Evolutionary conservation across 92 coral and sea anemone genomes (phyloP), one percentile per base, ranked within the genome.

Genomic region (Epizoanthus fatuus): DNA sequence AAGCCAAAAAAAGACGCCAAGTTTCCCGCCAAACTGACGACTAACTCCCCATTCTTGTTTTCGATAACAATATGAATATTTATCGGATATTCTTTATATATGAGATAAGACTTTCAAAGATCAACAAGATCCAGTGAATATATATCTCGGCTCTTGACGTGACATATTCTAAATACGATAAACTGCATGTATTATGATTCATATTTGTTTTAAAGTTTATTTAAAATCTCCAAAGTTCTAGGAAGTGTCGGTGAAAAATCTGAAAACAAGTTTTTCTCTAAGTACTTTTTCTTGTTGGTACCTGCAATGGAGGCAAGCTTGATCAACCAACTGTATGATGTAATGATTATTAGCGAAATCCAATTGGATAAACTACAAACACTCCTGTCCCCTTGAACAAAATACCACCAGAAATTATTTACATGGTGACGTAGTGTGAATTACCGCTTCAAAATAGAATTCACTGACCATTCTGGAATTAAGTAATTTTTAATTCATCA

Each of bases 401-500:
- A 77, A 64, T 9, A 59, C 82, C 82, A 77, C 82, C 82, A 77
- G 82, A 77, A 44, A 77, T 77, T 60, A 57, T 77, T 77, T 77
- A 60, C 25, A 17, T 11, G 82, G 82, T 77, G 82, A 77, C 82
- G 82, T 77, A 77, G 63, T 40, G 65, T 5, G 40, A 44, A 77
- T 62, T 77, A 77, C 82, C 63, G 70, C 69, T 62, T 77, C 82
- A 77, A 77, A 77, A 77, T 77, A 77, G 82, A 69, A 62, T 77
- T 77, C 58, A 59, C 82, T 77, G 82, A 77, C 82, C 82, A 45
- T 44, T 77, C 71, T 60, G 82, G 82, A 77, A 77, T 77, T 45
- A 77, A 60, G 82, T 77, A 77, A 77, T 77, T 77, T 77, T 77
- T 77, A 60, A 77, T 77, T 77, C 82, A 77, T 77, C 82, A 60